Percentiles rank a stretch among this genome's conserved stretches.
These are phyloP conservation scores for Laticauda laticaudata DNA, from an alignment of 2,113 vertebrate genomes.

Conservation along the genomic window DNA sequence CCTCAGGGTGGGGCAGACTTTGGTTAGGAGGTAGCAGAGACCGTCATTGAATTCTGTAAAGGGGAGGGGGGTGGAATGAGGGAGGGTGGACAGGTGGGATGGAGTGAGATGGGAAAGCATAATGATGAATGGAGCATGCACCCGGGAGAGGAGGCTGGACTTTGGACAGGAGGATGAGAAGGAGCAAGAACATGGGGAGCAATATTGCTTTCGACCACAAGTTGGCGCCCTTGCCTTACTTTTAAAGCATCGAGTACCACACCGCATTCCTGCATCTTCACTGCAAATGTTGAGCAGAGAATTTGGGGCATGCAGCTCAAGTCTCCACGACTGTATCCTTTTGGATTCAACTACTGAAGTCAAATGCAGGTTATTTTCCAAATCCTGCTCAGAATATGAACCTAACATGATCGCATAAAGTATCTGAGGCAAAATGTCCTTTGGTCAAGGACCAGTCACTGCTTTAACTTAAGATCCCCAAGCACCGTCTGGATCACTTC, in stretches of 20 bases:
- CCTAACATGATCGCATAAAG: not conserved
- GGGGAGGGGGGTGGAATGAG: conserved; percentile 1
- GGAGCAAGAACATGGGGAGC: not conserved
- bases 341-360: not conserved
- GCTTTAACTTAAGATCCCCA: not conserved
- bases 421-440: not conserved
- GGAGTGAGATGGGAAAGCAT: conserved; percentile 59
- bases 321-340: not conserved
- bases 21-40: conserved; percentile 87
- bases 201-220: not conserved
- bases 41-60: conserved; percentile 84
- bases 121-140: conserved; percentile 62
- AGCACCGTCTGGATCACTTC: not conserved
- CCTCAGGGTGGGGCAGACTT: conserved; percentile 77
- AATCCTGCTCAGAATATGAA: not conserved
- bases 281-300: not conserved
- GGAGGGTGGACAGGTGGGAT: conserved; percentile 25
- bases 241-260: not conserved
- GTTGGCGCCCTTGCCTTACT: not conserved
- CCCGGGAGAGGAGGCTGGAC: not conserved
- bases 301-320: not conserved
- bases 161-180: not conserved
- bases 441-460: not conserved
- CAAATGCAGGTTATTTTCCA: not conserved
- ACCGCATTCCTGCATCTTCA: not conserved